phyloP scores from a whole-genome alignment of 2,797 vertebrate genomes.

The Lepidocolaptes lacrymiger region DNA sequence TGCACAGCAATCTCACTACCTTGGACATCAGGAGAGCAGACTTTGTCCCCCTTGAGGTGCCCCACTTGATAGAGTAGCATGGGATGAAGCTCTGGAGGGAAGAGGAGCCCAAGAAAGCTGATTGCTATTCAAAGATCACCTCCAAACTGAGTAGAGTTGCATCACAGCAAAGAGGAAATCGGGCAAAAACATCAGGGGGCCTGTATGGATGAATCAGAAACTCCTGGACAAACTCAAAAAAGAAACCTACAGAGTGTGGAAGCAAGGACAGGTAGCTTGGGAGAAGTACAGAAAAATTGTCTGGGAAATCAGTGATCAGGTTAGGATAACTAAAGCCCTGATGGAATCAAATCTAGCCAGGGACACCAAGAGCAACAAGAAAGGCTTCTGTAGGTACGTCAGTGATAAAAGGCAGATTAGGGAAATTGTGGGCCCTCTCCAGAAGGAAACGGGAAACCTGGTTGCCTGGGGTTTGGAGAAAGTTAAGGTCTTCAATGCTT shows the following conservation, averaged over 20 bases:
- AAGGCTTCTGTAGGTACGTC: background rate
- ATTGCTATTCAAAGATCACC: background rate
- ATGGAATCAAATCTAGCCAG: background rate
- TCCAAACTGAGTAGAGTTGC: background rate
- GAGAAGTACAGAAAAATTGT: background rate
- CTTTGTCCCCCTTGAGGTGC: background rate
- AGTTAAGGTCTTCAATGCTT: background rate
- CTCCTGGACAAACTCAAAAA: background rate
- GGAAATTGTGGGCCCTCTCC: background rate
- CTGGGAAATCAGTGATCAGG: background rate
- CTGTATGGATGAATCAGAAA: background rate
- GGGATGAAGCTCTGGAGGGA: background rate
- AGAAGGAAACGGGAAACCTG: background rate
- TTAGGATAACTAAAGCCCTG: background rate
- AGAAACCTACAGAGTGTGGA: background rate
- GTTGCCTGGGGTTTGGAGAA: background rate
- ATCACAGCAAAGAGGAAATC: background rate
- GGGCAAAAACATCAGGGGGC: background rate
- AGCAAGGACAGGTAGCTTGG: background rate
- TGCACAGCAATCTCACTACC: background rate
- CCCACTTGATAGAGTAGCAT: background rate
- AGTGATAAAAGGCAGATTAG: background rate
- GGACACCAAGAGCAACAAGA: background rate
- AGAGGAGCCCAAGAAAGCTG: background rate
- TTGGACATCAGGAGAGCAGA: background rate